Evolutionary conservation across 2,888 invertebrate genomes (phyloP).

Genomic region (Euplexia lucipara): DNA sequence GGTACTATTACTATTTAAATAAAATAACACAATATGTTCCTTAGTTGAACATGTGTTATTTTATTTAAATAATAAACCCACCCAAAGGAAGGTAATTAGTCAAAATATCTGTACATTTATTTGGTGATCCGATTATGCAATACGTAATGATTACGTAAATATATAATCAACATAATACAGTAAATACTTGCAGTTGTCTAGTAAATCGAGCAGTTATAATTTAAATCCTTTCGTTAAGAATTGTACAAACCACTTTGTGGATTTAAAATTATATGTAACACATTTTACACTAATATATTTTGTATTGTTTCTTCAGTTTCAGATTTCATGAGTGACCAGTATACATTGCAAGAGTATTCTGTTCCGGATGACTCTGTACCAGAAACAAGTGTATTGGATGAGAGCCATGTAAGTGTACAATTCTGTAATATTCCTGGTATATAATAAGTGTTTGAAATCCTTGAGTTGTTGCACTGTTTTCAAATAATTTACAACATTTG

Average conservation of each 20-base stretch:
- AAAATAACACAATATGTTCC: no score
- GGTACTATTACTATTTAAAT: no score
- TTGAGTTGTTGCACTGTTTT: no score
- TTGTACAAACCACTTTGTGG: no score
- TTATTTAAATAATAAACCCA: not conserved
- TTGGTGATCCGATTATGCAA: not conserved
- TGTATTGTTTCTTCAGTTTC: constrained; percentile 67
- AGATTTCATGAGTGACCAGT: constrained; percentile 85
- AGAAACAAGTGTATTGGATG: constrained; percentile 73
- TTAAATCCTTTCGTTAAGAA: not conserved
- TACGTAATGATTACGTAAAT: no score
- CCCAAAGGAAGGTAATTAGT: not conserved
- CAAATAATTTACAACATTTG: no score
- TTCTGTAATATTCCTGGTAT: not conserved
- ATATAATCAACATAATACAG: not conserved
- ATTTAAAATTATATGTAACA: no score
- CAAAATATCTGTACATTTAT: not conserved
- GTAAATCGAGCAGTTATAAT: not conserved
- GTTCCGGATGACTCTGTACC: constrained; percentile 76
- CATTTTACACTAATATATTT: not conserved
- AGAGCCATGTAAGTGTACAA: constrained; percentile 76
- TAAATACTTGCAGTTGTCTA: not conserved
- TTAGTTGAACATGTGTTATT: no score
- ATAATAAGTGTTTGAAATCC: no score
- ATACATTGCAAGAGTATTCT: constrained; percentile 81